Conservation (phyloP, 2,113 vertebrate genomes). For the human region DNA sequence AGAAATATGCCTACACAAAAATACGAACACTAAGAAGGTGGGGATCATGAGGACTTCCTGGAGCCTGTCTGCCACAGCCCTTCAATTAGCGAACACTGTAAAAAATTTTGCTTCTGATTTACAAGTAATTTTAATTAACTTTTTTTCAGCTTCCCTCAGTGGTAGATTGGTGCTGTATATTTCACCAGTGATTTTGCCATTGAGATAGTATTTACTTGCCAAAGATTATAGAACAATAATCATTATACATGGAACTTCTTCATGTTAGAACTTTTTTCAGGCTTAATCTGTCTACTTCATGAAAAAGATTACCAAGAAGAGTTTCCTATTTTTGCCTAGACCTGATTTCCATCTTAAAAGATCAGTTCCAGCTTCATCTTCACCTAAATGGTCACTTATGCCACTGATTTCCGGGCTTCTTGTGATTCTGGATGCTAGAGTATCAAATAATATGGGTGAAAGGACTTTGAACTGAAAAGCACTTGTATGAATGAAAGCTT, state of each 20-base stretch:
- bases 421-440: neutral
- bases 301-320: neutral
- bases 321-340: neutral
- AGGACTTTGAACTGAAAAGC: neutral
- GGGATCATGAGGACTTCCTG: too few relatives aligned
- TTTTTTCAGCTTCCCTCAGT: neutral
- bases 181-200: neutral
- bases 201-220: neutral
- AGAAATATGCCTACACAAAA: neutral
- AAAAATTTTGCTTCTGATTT: neutral
- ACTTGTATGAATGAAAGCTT: neutral
- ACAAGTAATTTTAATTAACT: neutral
- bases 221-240: neutral
- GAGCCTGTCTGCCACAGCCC: neutral
- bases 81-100: neutral
- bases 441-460: neutral
- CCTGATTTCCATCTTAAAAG: constrained; percentile 8
- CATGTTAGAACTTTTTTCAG: neutral
- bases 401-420: neutral
- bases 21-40: neutral
- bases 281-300: neutral
- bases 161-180: neutral
- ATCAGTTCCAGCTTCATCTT: neutral
- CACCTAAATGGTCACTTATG: neutral
- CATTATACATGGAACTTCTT: neutral